Conservation (phyloP, 1,140 invertebrate species). For the Wasmannia auropunctata region DNA sequence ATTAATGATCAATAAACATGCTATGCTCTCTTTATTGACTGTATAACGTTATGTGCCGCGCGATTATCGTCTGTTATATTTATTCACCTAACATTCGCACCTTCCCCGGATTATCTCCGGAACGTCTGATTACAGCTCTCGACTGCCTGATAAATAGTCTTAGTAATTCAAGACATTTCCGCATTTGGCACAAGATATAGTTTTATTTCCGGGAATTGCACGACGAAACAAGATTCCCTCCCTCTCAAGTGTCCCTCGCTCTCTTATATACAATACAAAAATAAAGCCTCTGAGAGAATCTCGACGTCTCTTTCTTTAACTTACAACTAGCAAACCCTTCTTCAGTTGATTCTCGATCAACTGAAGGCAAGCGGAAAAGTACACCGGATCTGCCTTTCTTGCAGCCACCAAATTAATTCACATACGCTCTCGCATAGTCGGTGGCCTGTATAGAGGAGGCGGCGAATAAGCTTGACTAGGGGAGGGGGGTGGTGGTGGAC, state of each 20-base stretch:
- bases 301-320: background rate
- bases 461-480: slow-evolving; percentile 29
- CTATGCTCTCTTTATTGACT: slow-evolving; percentile 55
- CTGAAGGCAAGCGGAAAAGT: slow-evolving; percentile 1
- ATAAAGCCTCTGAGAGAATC: background rate
- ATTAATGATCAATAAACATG: slow-evolving; percentile 55
- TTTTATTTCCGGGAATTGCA: background rate
- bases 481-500: slow-evolving; percentile 14
- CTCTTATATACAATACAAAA: background rate
- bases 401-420: slow-evolving; percentile 50
- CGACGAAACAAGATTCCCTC: background rate
- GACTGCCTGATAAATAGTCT: background rate
- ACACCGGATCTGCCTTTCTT: background rate
- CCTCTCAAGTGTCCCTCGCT: too few relatives aligned
- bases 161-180: background rate
- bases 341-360: slow-evolving; percentile 6
- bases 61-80: slow-evolving; percentile 41
- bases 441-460: slow-evolving; percentile 26
- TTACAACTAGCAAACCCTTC: background rate
- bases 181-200: background rate
- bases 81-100: slow-evolving; percentile 36
- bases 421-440: background rate
- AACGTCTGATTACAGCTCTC: background rate
- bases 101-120: background rate
- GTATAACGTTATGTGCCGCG: slow-evolving; percentile 13